Base-by-base conservation (phyloP, 1,140 invertebrate genomes). In the Pararge aegeria region DNA sequence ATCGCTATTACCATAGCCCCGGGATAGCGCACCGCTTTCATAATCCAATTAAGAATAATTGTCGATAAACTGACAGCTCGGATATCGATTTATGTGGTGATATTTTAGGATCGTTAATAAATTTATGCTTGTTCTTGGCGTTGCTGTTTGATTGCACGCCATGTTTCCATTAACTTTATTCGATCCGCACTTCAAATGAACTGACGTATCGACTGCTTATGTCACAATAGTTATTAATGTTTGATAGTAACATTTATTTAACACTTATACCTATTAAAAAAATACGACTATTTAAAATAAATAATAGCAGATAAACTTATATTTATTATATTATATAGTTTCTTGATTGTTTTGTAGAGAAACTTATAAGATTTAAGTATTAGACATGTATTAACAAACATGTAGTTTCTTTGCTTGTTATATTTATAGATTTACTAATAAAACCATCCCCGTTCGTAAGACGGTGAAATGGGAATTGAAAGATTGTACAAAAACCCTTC, bases 11-110 rank as follows among this genome's bases (percentile, higher is more conserved):
- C 55, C 68, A 61, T 51, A 64, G 51, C 63, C 59, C 21, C 65
- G 57, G 64, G 70, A 78, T 55, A 76, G 63, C 67, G 73, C 65
- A 79, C 76, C 75, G 80, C 83, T 87, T 83, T 86, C 83, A 85
- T 89, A 89, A 87, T 87, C 86, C 86, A 89, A 89, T 89, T 89
- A 89, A 83, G 84, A 82, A 85, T 87, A 87, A 89, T 89, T 83
- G 83, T 89, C 86, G 86, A 83, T 85, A 86, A 87, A 89, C 81
- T 85, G 86, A 89, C 86, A 81, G 84, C 70, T 72, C 66, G 69
- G 73, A 80, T 86, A 78, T 82, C 86, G 84, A 89, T 89, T 89
- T 89, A 89, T 87, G 84, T 71, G 83, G 80, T 78, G 86, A 89
- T 89, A 89, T 89, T 89, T 89, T 75, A 87, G 79, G 72, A 78